Base-by-base conservation (phyloP, 1,140 invertebrate genomes). In the Agrilus planipennis region DNA sequence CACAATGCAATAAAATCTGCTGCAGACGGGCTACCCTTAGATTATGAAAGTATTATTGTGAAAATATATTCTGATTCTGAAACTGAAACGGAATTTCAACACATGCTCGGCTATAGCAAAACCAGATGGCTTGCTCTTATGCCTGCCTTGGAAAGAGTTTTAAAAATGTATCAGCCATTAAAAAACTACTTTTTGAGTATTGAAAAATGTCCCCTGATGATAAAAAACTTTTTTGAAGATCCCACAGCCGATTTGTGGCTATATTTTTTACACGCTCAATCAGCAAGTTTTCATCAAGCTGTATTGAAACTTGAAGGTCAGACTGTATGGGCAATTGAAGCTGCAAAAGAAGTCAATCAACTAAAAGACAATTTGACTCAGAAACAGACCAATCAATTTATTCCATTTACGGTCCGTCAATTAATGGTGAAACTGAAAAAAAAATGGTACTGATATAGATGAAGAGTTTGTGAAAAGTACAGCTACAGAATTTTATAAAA, bases 401-500 rank as follows among this genome's bases (percentile, higher is more conserved):
- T 57, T 49, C 47, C 46, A 37, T 45, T 44, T 47, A 50, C 38
- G 2, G 51, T 52, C 39, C 47, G 47, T 52, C 3, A 20, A 4
- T 5, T 34, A 18, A 34, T 34, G 16, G 32, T 34, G 18, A 34
- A 34, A 34, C 20, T 17, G n/a, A 4, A n/a, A 34, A 34, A 18
- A 34, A 4, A 34, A 3, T 20, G 32, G 4, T 20, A 15, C 32
- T 45, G 12, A 2, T 45, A 37, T 55, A 36, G 53, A 47, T 40
- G 44, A 58, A 50, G 42, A 54, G 15, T 38, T 39, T 49, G 45
- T 58, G 30, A 55, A 55, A 48, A 55, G 31, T 39, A 41, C 39
- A 34, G 51, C 52, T 30, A 41, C 49, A 32, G 47, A 55, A 44
- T 57, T 57, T 49, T 54, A 55, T 49, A 54, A 52, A 54, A 54